Evolutionary conservation across 2,888 invertebrate species (phyloP), one percentile per base, ranked within the genome.

Genomic region (Galerucella calmariensis): DNA sequence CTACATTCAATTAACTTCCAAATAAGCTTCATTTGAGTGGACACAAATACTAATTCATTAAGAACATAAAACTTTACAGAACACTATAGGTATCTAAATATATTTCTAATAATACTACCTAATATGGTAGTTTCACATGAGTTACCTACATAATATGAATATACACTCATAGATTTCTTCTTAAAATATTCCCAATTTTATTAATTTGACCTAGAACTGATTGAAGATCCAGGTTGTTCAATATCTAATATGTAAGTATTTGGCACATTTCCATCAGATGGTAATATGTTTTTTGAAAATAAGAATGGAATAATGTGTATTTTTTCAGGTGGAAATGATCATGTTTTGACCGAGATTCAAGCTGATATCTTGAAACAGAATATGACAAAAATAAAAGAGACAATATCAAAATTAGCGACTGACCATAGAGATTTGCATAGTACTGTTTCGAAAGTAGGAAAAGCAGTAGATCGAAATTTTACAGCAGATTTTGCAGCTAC

Each of bases 401-500:
- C 94, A 35, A 92, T 96, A 0, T 93, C 94, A 78, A 91, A 94
- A 84, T 89, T 97, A 81, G 94, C 96, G 0, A 92, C 94, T 75
- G 97, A 97, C 88, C 96, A 96, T 84, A 90, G 95, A 80, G 92
- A 92, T 77, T 89, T 96, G 16, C 97, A 97, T 84, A 91, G 92
- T 79, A 91, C 92, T 6, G 94, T 95, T 5, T 98, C 98, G 0
- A 79, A 78, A 75, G 79, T 98, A 67, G 99, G 99, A 68, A 99
- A 98, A 89, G 94, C 96, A 0, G 96, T 99, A 81, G 99, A 99
- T 86, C 92, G 97, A 83, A 97, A 97, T 88, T 98, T 98, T 84
- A 94, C 95, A 56, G 92, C 95, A 0, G 97, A 98, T 87, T 97
- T 97, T 88, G 94, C 94, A 0, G 93, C 95, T 1, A 96, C 97